Conservation (phyloP, 2,797 vertebrate genomes). For the Cyprinella venusta region DNA sequence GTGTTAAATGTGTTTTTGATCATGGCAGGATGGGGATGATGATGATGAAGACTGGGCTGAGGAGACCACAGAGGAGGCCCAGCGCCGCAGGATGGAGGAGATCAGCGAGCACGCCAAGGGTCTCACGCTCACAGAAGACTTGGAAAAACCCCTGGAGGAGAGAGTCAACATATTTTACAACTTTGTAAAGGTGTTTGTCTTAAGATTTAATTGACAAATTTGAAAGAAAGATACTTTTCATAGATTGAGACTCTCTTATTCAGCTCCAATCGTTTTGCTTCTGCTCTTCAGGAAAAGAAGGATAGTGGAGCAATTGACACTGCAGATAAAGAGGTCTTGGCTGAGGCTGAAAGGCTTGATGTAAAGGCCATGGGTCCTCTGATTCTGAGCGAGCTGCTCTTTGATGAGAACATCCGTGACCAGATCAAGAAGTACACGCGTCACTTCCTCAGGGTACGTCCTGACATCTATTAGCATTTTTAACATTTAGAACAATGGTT, state of each 20-base stretch:
- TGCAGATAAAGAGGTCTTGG: constrained; percentile 93
- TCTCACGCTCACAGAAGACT: constrained; percentile 93
- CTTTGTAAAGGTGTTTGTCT: constrained; percentile 90
- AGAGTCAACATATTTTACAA: constrained; percentile 96
- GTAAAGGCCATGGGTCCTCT: constrained; percentile 95
- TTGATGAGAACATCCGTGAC: constrained; percentile 93
- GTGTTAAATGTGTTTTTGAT: background rate
- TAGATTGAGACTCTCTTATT: background rate
- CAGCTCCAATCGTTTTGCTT: background rate
- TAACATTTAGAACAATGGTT: background rate
- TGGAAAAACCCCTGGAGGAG: constrained; percentile 94
- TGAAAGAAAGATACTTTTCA: background rate
- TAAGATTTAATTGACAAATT: background rate
- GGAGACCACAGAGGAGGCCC: constrained; percentile 97
- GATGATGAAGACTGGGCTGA: constrained; percentile 98
- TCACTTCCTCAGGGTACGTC: constrained; percentile 91
- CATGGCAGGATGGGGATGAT: constrained; percentile 81
- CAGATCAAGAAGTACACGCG: constrained; percentile 96
- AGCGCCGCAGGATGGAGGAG: constrained; percentile 96
- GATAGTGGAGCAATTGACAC: constrained; percentile 88
- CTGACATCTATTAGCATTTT: too few relatives aligned
- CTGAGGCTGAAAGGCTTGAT: constrained; percentile 95
- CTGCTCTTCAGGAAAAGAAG: constrained; percentile 86
- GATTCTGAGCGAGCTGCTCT: constrained; percentile 95
- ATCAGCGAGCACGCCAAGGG: constrained; percentile 98